A percentile compares a stretch with the other conserved stretches of the same genome.
These are phyloP conservation scores for Neofelis nebulosa DNA, from an alignment of 2,113 vertebrate genomes.

Conservation along the genomic window DNA sequence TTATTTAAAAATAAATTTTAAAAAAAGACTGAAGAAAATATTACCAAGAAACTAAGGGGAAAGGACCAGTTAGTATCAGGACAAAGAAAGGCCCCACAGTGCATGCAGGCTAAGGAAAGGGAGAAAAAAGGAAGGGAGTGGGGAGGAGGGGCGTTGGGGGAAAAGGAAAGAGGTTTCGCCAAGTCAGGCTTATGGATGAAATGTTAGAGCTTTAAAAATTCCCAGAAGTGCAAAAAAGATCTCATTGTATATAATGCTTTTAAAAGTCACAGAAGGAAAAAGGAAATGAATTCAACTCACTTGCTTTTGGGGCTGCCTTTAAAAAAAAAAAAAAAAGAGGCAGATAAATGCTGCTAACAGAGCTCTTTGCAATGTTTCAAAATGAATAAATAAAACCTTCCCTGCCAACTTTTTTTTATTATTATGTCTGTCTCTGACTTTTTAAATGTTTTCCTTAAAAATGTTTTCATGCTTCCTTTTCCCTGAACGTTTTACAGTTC, in stretches of 20 bases:
- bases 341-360: slow-evolving; percentile 76
- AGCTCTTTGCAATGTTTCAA: slow-evolving; percentile 75
- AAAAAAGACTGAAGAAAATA: background rate
- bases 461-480: slow-evolving; percentile 77
- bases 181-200: slow-evolving; percentile 49
- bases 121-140: background rate
- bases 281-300: slow-evolving; percentile 76
- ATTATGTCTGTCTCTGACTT: slow-evolving; percentile 80
- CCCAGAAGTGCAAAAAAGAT: slow-evolving; percentile 70
- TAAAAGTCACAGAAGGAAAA: slow-evolving; percentile 79
- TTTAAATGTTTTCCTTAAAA: slow-evolving; percentile 82
- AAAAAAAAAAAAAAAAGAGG: slow-evolving; percentile 26
- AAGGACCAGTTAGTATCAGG: background rate
- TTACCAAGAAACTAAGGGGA: background rate
- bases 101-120: background rate
- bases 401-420: slow-evolving; percentile 75
- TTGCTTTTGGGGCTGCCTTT: slow-evolving; percentile 63
- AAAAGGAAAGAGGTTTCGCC: background rate
- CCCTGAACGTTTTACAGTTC: slow-evolving; percentile 79
- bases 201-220: slow-evolving; percentile 66
- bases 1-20: background rate
- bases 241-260: slow-evolving; percentile 69
- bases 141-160: too few species aligned
- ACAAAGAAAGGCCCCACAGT: background rate
- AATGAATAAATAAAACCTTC: slow-evolving; percentile 84